Evolutionary conservation across 30 jellyfish, hydroid and myxozoan species (phyloP).

Genomic region (Clytia hemisphaerica): DNA sequence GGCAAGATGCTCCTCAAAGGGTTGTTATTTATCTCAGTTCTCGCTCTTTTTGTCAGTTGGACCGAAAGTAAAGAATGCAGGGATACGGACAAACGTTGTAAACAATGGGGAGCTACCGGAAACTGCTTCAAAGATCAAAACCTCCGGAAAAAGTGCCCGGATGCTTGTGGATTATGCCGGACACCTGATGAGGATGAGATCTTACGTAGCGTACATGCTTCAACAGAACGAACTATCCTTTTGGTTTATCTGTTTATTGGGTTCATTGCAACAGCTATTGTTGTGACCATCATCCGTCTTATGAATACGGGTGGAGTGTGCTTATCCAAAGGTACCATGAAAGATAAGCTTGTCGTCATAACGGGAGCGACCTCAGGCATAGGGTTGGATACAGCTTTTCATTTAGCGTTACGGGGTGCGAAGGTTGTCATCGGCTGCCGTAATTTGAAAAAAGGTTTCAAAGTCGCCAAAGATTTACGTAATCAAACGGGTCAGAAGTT

Average conservation of each 20-base stretch:
- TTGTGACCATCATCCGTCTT: slow-evolving; percentile 1
- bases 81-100: slow-evolving; percentile 27
- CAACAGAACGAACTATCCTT: not conserved
- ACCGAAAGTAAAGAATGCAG: too few species aligned
- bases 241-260: not conserved
- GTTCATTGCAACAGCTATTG: slow-evolving; percentile 4
- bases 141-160: slow-evolving; percentile 8
- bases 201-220: not conserved
- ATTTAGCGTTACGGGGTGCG: slow-evolving; percentile 25
- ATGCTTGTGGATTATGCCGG: slow-evolving; percentile 7
- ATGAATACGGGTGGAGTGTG: slow-evolving; percentile 13
- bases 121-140: not conserved
- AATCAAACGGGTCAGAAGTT: slow-evolving; percentile 7
- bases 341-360: slow-evolving; percentile 33
- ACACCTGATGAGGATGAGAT: not conserved
- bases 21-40: too few species aligned
- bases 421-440: slow-evolving; percentile 20
- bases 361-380: slow-evolving; percentile 37
- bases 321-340: slow-evolving; percentile 20
- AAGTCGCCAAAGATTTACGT: slow-evolving; percentile 24
- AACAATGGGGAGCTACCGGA: slow-evolving; percentile 15
- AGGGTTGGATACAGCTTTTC: slow-evolving; percentile 35
- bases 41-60: too few species aligned
- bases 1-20: too few species aligned
- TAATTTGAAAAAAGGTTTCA: slow-evolving; percentile 21